A percentile compares a stretch with the other conserved stretches of the same genome.
phyloP scores from a whole-genome alignment of 1,140 invertebrate genomes.

The Drosophila busckii region DNA sequence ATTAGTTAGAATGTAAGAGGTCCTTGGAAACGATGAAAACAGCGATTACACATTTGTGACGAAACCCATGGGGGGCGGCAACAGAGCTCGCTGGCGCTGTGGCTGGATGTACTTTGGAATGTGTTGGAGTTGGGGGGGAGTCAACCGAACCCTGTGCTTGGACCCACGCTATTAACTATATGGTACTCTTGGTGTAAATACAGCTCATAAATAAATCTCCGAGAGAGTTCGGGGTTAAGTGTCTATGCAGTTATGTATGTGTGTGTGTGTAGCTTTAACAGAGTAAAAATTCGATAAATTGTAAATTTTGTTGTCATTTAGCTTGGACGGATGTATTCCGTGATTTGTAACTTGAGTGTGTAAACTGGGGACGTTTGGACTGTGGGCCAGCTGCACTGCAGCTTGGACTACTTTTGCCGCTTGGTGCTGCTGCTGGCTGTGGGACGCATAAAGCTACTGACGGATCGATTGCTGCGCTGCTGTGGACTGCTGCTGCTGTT shows the following conservation, averaged over 20 bases:
- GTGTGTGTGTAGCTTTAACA: too few species aligned
- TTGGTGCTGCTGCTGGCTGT: conserved; percentile 80
- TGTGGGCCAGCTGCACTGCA: too few species aligned
- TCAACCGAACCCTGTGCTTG: conserved; percentile 24
- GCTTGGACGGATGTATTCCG: conserved; percentile 57
- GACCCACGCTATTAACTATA: conserved; percentile 39
- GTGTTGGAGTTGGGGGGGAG: conserved; percentile 44
- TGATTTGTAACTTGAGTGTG: conserved; percentile 48
- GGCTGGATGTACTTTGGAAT: conserved; percentile 46
- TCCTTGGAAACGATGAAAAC: conserved; percentile 28
- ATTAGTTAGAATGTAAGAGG: conserved; percentile 34
- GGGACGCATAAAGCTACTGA: conserved; percentile 82
- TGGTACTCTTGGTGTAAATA: conserved; percentile 30
- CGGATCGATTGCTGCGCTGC: conserved; percentile 53
- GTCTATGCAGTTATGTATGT: conserved; percentile 15
- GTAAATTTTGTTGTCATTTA: conserved; percentile 35
- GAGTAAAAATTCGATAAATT: conserved; percentile 63
- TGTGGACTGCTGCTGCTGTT: conserved; percentile 33
- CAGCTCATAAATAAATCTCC: conserved; percentile 45
- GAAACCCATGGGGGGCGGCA: neutral
- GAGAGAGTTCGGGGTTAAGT: too few species aligned
- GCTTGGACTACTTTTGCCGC: conserved; percentile 68
- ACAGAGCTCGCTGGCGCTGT: too few species aligned
- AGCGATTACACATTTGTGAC: conserved; percentile 35
- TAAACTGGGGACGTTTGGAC: conserved; percentile 62